A percentile compares a stretch with the other conserved stretches of the same genome.
Conservation (phyloP, 2,888 invertebrate species). For the Gastrophysa polygoni region DNA sequence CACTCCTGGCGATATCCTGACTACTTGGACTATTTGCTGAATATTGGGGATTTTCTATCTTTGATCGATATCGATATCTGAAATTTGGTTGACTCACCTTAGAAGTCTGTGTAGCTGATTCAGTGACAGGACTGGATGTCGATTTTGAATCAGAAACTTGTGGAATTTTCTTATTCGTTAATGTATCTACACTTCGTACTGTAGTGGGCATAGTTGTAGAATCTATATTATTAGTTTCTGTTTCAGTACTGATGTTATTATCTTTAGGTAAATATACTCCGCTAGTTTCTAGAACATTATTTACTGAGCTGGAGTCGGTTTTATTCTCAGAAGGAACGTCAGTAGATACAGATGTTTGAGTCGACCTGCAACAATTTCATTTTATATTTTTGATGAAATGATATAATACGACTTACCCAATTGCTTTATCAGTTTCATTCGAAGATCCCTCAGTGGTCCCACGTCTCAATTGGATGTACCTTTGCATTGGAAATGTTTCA, state of each 20-base stretch:
- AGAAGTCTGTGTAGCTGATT: conserved; percentile 50
- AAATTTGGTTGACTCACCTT: conserved; percentile 61
- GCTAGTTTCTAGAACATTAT: conserved; percentile 19
- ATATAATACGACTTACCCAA: conserved; percentile 8
- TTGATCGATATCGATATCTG: conserved; percentile 43
- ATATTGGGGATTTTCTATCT: conserved; percentile 27
- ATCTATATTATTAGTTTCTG: conserved; percentile 13
- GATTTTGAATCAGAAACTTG: conserved; percentile 51
- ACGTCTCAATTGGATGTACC: conserved; percentile 32
- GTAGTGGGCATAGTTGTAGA: background rate
- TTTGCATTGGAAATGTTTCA: conserved; percentile 11
- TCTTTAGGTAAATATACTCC: conserved; percentile 17
- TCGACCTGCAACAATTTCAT: background rate
- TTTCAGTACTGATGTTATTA: conserved; percentile 19
- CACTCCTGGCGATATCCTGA: conserved; percentile 39
- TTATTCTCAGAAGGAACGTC: background rate
- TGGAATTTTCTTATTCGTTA: conserved; percentile 37
- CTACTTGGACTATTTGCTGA: conserved; percentile 17
- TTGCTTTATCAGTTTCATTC: background rate
- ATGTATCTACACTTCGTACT: background rate
- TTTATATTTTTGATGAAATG: background rate
- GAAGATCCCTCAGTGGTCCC: conserved; percentile 24
- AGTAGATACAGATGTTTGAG: background rate
- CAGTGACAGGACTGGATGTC: conserved; percentile 47
- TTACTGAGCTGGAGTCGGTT: background rate